These are phyloP conservation scores for Diadegma fenestrale DNA, from an alignment of 2,888 invertebrate species.

Conservation along the genomic window DNA sequence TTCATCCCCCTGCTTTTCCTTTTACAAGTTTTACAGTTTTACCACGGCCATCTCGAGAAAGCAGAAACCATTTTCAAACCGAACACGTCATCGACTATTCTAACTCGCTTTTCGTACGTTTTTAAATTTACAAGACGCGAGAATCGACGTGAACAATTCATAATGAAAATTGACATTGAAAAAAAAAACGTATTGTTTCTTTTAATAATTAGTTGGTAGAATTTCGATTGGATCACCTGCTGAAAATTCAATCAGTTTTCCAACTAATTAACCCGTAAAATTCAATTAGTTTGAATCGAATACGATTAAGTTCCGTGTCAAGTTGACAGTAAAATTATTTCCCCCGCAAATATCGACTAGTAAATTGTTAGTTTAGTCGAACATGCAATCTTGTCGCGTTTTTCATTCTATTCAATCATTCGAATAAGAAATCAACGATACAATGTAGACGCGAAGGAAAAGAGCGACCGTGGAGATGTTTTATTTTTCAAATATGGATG, in stretches of 20 bases:
- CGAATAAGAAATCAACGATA: neutral
- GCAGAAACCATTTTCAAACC: slow-evolving; percentile 11
- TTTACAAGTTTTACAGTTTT: slow-evolving; percentile 21
- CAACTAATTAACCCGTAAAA: neutral
- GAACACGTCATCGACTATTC: slow-evolving; percentile 28
- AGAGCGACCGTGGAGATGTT: slow-evolving; percentile 5
- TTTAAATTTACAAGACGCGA: neutral
- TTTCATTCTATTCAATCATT: neutral
- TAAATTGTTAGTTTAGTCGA: neutral
- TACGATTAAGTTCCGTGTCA: neutral
- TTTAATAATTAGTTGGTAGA: no score
- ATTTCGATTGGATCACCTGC: no score
- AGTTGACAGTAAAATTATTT: neutral
- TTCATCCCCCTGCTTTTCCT: neutral
- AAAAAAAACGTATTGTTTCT: neutral
- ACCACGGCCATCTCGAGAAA: neutral
- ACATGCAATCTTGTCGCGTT: neutral
- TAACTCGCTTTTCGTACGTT: neutral
- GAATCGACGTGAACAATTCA: neutral
- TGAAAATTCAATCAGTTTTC: neutral
- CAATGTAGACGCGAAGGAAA: neutral
- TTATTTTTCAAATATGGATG: slow-evolving; percentile 24
- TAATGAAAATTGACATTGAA: neutral
- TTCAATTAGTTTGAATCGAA: neutral
- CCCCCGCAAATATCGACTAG: neutral